phyloP scores from a whole-genome alignment of 2,113 vertebrate species.

The Phylloscopus trochilus region DNA sequence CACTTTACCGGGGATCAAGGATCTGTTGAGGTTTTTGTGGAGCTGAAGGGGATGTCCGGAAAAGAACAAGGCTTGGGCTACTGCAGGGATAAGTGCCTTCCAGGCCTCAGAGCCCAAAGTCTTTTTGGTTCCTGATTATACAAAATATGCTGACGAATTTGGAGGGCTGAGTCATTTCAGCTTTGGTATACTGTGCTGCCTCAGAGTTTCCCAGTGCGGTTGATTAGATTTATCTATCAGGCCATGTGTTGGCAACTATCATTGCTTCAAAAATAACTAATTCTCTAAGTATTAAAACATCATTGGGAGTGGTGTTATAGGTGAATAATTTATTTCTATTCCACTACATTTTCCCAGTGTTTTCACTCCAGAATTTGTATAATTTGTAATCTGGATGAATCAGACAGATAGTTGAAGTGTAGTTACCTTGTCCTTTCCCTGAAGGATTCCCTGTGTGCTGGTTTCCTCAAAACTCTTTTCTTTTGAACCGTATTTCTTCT shows the following conservation, averaged over 20 bases:
- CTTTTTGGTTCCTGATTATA: not conserved
- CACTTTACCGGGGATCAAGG: not conserved
- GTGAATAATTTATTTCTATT: not conserved
- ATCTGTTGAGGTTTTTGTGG: not conserved
- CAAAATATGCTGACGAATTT: not conserved
- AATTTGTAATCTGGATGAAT: not conserved
- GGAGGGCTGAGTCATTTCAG: not conserved
- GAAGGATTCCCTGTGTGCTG: not conserved
- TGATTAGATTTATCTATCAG: not conserved
- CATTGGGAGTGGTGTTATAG: not conserved
- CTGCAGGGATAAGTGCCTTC: not conserved
- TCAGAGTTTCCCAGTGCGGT: not conserved
- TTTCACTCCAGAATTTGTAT: not conserved
- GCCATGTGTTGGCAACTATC: not conserved
- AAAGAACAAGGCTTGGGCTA: not conserved
- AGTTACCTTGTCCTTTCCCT: not conserved
- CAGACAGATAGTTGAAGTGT: not conserved
- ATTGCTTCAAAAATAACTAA: not conserved
- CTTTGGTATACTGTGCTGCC: not conserved
- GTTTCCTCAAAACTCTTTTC: not conserved
- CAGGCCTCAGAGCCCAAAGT: not conserved
- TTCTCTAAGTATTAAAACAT: not conserved
- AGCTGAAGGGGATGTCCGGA: fast-evolving
- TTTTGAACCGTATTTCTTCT: not conserved
- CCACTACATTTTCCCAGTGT: not conserved